Base-by-base conservation (phyloP, 2,888 invertebrate species). In the Ophonus ardosiacus region DNA sequence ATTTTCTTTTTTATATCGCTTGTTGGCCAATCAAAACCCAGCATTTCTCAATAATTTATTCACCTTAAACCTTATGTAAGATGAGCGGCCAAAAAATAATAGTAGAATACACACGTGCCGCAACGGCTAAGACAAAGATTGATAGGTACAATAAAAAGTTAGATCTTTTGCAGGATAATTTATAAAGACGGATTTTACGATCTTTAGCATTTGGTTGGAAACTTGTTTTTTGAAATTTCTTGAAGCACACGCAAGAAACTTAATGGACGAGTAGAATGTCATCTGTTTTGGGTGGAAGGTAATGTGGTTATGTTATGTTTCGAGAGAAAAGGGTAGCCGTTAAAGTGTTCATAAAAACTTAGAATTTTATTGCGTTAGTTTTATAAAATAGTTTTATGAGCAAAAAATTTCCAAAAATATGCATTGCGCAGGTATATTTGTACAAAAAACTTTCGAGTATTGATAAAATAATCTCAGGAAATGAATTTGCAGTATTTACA, bases 301-400 rank as follows among this genome's bases (percentile, higher is more conserved):
- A 81, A 61, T 63, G 63, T n/a, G n/a, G n/a, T n/a, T n/a, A n/a
- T 81, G 68, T 81, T 81, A 81, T 81, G 65, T 68, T 68, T 15
- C 10, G 65, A 81, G 65, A 81, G 24, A 56, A 68, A 81, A 68
- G 81, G 68, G 65, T 81, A 68, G 40, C n/a, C 15, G 40, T 81
- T 68, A 81, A 81, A 81, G 31, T 68, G 81, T 81, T 81, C 40
- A 56, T 68, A 81, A 81, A 81, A 81, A 6, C 24, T 21, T 51
- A 13, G 43, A 18, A 59, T 40, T 81, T 81, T 81, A 81, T 43
- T 81, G 13, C 21, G 81, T 40, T 5, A 31, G 38, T 59, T 40
- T 17, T 17, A 40, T 40, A 61, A 81, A 81, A 38, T 61, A 43
- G 10, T 63, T 81, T 81, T 63, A 81, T 65, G 81, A 13, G 43